Conservation (phyloP, 2,888 invertebrate genomes). For the Drosophila phalerata region DNA sequence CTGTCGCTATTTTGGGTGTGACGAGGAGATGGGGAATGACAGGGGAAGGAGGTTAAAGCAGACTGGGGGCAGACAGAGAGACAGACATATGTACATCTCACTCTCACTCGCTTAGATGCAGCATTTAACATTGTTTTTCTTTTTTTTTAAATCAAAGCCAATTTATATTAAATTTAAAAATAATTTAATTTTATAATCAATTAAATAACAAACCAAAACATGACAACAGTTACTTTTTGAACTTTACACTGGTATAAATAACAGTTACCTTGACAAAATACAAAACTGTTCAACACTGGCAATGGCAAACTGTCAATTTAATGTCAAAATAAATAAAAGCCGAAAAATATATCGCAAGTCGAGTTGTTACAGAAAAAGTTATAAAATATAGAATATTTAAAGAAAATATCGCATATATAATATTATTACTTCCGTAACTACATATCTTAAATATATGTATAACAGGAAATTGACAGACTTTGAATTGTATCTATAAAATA, state of each 20-base stretch:
- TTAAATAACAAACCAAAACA: not conserved
- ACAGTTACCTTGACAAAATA: not conserved
- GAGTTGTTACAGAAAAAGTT: not conserved
- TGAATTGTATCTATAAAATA: too few species aligned
- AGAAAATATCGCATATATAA: not conserved
- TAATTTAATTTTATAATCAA: not conserved
- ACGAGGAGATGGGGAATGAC: not conserved
- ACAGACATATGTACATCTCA: conserved; percentile 2
- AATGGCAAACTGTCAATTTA: not conserved
- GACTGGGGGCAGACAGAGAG: conserved; percentile 32
- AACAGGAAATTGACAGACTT: too few species aligned
- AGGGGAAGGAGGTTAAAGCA: conserved; percentile 1
- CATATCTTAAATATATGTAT: not conserved
- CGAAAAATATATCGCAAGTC: not conserved
- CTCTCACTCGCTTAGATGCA: conserved; percentile 4
- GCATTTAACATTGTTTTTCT: not conserved
- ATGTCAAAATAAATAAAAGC: not conserved
- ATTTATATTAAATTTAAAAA: not conserved
- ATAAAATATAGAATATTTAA: not conserved
- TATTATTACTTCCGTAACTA: not conserved
- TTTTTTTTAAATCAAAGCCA: not conserved
- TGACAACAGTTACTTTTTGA: not conserved
- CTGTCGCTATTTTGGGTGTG: conserved; percentile 36
- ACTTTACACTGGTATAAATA: not conserved
- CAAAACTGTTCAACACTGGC: not conserved